Evolutionary conservation across 1,140 invertebrate species (phyloP).

Genomic region (Procambarus virginalis): DNA sequence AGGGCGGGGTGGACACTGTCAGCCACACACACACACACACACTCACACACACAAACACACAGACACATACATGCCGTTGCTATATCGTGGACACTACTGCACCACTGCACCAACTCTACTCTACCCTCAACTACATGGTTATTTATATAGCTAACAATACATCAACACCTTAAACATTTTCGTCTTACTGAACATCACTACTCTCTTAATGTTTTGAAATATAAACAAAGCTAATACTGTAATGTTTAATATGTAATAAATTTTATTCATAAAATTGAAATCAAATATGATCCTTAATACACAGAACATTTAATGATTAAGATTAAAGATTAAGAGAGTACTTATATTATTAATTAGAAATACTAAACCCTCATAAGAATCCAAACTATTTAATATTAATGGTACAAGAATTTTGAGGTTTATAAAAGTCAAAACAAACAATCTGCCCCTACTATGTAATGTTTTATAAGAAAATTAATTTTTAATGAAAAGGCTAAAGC

Average conservation of each 20-base stretch:
- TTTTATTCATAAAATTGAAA: not conserved
- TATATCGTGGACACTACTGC: constrained; percentile 42
- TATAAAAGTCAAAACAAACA: not conserved
- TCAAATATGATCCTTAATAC: not conserved
- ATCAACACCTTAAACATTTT: constrained; percentile 18
- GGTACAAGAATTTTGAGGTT: not conserved
- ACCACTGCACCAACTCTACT: constrained; percentile 49
- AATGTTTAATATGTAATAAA: not conserved
- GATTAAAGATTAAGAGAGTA: not conserved
- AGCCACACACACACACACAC: constrained; percentile 62
- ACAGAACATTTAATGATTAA: not conserved
- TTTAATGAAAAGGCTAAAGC: not conserved
- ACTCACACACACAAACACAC: constrained; percentile 29
- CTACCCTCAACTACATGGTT: constrained; percentile 18
- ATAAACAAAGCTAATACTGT: not conserved
- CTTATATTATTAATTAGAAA: not conserved
- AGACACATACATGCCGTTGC: constrained; percentile 39
- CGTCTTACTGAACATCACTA: not conserved
- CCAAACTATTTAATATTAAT: not conserved
- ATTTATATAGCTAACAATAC: constrained; percentile 8
- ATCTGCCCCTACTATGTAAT: not conserved
- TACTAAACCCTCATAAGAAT: not conserved
- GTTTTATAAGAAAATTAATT: not conserved
- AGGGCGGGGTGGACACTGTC: constrained; percentile 62
- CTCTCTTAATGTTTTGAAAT: not conserved